A percentile compares a stretch with the other conserved stretches of the same genome.
phyloP scores from a whole-genome alignment of 2,113 vertebrate genomes.

The Thunnus thynnus region DNA sequence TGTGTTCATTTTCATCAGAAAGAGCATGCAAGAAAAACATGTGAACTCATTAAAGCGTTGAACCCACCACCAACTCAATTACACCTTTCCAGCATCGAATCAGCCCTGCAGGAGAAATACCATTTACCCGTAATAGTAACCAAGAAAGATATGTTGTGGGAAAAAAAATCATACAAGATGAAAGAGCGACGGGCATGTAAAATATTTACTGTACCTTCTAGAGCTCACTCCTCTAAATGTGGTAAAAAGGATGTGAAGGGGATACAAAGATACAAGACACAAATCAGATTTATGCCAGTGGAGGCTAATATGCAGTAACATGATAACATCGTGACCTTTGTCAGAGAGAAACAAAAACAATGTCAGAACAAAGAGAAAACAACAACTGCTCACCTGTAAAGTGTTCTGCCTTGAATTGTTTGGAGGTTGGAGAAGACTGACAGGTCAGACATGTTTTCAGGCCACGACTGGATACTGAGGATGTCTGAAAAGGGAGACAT shows the following conservation, averaged over 20 bases:
- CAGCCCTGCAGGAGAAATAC: neutral
- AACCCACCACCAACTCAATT: conserved; percentile 43
- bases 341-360: conserved; percentile 16
- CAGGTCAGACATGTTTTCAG: conserved; percentile 91
- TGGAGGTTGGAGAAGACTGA: conserved; percentile 95
- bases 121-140: neutral
- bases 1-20: neutral
- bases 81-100: neutral
- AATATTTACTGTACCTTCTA: conserved; percentile 77
- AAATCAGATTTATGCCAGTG: conserved; percentile 22
- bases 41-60: neutral
- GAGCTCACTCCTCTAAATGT: conserved; percentile 72
- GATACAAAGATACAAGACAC: conserved; percentile 45
- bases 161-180: neutral
- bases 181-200: neutral
- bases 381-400: conserved; percentile 87
- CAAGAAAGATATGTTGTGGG: neutral
- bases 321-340: neutral
- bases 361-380: neutral
- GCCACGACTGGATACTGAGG: conserved; percentile 95
- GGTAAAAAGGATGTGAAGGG: conserved; percentile 20
- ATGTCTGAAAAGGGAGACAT: conserved; percentile 82
- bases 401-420: conserved; percentile 91
- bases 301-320: conserved; percentile 11
- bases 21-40: conserved; percentile 28